Conservation (phyloP, 2,797 vertebrate genomes). For the Orestias chungarensis region DNA sequence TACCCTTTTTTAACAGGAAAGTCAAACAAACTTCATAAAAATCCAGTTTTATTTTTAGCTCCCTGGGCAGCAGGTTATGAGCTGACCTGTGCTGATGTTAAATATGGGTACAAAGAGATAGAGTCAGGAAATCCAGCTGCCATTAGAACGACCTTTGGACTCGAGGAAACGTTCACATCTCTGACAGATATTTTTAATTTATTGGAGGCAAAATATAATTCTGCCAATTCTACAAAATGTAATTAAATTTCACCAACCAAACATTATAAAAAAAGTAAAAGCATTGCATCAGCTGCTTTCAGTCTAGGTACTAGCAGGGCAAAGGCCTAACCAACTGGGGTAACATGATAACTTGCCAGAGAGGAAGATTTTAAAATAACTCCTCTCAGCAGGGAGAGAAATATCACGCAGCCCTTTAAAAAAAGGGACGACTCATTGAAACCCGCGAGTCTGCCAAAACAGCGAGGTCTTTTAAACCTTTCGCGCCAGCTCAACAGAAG, state of each 20-base stretch:
- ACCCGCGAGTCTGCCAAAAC: conserved; percentile 10
- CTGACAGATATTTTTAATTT: conserved; percentile 1
- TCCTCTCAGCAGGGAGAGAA: conserved; percentile 24
- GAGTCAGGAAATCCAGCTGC: conserved; percentile 26
- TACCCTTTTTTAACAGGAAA: conserved; percentile 17
- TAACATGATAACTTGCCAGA: conserved; percentile 41
- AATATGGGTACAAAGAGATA: conserved; percentile 52
- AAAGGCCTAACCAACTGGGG: conserved; percentile 20
- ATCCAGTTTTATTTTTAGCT: conserved; percentile 63
- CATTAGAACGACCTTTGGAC: conserved; percentile 11
- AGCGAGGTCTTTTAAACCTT: conserved; percentile 10
- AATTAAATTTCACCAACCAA: not conserved
- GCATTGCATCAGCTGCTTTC: conserved; percentile 48
- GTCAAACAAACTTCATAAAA: conserved; percentile 53
- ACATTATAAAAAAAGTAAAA: not conserved
- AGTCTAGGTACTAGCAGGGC: conserved; percentile 28
- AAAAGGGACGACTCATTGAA: conserved; percentile 11
- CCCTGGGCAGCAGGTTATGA: conserved; percentile 52
- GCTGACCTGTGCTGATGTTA: conserved; percentile 54
- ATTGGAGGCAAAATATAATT: too few species aligned
- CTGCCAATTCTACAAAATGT: not conserved
- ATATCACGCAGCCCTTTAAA: conserved; percentile 27
- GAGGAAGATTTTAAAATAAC: conserved; percentile 67
- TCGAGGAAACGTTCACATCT: not conserved
- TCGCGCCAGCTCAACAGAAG: not conserved